Base-by-base conservation (phyloP, 2,888 invertebrate species). In the Chaetogeoica ovagalla region DNA sequence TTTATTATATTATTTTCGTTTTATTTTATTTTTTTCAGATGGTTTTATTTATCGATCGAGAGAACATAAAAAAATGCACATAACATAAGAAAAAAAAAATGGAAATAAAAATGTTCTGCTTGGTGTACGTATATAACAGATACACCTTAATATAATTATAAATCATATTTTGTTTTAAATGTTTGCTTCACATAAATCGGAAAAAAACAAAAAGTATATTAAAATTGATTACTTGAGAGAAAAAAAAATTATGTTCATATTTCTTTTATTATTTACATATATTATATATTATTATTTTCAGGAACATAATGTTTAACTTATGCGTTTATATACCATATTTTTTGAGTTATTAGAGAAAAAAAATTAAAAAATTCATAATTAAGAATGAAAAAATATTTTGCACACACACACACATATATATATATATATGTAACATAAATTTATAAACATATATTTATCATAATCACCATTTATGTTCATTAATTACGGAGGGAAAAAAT, bases 201-300 rank as follows among this genome's bases (percentile, higher is more conserved):
- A 69, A 60, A 55, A 59, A 71, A 62, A 62, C 52, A 74, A 65
- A 43, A 65, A 55, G 23, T 75, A 37, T 55, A 79, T n/a, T n/a
- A 70, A 70, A 70, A 70, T 79, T 69, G 55, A 79, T 79, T 55
- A 66, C 7, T 74, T 57, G 43, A 43, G 43, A 48, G 1, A 48
- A 63, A 62, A 57, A 73, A 79, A 63, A 21, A 55, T 65, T 52
- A 79, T 77, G 77, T 69, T 69, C 48, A 62, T 60, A 69, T 79
- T 79, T 79, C n/a, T 65, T 74, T 79, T 21, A 39, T 79, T 79
- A 79, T 79, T 55, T 79, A 79, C 77, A 79, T 70, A 79, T 70
- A 19, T 48, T 30, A 19, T 48, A 55, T 48, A 69, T 62, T 11
- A 69, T 62, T 11, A 55, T 66, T 57, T 55, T 39, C 77, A 79